Percentiles rank a stretch among this genome's conserved stretches.
These are phyloP conservation scores for Syrmaticus mikado DNA, from an alignment of 2,113 vertebrate species.

Conservation along the genomic window DNA sequence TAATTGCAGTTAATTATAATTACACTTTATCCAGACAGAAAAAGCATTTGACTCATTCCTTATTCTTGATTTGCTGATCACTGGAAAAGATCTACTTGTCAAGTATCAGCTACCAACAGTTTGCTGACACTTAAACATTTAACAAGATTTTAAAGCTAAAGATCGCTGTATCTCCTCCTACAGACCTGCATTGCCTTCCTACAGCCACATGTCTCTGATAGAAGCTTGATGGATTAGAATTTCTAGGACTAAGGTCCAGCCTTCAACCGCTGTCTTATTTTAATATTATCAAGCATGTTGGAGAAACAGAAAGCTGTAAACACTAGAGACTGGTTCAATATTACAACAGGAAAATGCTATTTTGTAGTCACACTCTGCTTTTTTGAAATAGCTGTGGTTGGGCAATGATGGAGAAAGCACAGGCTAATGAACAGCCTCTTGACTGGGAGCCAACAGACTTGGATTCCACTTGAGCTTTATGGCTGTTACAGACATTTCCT, in stretches of 20 bases:
- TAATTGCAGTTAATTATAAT: background rate
- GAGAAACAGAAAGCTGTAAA: background rate
- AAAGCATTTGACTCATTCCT: background rate
- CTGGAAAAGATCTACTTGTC: background rate
- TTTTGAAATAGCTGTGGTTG: background rate
- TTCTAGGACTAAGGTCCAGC: background rate
- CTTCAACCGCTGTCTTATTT: background rate
- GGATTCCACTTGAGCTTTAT: background rate
- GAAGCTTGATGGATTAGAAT: background rate
- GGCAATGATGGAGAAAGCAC: background rate
- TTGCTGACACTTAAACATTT: background rate
- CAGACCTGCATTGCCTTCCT: background rate
- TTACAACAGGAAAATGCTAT: fast-evolving
- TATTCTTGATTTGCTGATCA: background rate
- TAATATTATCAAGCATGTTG: background rate
- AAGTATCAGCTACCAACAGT: background rate
- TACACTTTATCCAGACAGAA: background rate
- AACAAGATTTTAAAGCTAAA: background rate
- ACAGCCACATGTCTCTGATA: background rate
- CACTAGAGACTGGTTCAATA: background rate
- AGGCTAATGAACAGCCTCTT: background rate
- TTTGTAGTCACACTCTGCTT: background rate
- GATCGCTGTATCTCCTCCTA: background rate
- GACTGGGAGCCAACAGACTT: background rate
- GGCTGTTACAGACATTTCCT: background rate